These are phyloP conservation scores for Hydrotaea cyrtoneurina DNA, from an alignment of 2,888 invertebrate species.

Conservation along the genomic window DNA sequence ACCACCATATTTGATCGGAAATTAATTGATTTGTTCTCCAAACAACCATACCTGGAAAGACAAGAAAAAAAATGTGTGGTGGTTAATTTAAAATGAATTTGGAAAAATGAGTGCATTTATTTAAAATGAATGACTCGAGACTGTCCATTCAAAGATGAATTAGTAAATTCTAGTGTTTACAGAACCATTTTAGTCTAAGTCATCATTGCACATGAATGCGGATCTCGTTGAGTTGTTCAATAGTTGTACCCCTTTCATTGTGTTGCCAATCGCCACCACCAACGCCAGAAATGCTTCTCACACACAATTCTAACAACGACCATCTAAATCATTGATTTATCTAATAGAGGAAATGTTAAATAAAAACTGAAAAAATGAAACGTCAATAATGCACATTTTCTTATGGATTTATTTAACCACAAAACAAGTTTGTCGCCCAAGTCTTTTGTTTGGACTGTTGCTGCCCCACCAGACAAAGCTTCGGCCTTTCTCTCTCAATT, in stretches of 20 bases:
- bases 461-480: not conserved
- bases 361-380: not conserved
- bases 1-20: no score
- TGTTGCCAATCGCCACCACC: not conserved
- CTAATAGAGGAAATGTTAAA: not conserved
- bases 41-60: not conserved
- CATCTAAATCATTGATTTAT: slow-evolving; percentile 3
- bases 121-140: not conserved
- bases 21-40: no score
- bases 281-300: slow-evolving; percentile 12
- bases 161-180: not conserved
- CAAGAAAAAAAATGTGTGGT: no score
- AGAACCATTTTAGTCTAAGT: not conserved
- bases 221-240: not conserved
- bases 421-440: slow-evolving; percentile 18
- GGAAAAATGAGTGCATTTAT: not conserved
- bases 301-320: not conserved
- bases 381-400: not conserved
- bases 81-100: no score
- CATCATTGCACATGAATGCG: not conserved
- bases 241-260: no score
- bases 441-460: slow-evolving; percentile 13
- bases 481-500: not conserved
- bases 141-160: not conserved
- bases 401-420: not conserved